These are phyloP conservation scores for Saccostrea echinata DNA, from an alignment of 1,140 invertebrate species.

Conservation along the genomic window DNA sequence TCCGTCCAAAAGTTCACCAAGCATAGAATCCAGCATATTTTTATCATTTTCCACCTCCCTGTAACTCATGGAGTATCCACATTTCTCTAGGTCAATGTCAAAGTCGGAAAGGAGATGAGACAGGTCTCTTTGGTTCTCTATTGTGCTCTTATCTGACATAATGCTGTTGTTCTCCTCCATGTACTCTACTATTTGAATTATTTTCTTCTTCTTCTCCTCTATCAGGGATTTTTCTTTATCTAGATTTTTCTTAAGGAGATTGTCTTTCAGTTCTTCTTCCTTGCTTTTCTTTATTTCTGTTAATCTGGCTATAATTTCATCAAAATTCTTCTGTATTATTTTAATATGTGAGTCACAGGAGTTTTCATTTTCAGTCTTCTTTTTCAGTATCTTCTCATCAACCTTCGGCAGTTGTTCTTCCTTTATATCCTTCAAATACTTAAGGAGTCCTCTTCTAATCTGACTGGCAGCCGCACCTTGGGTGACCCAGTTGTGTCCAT, in stretches of 20 bases:
- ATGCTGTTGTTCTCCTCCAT: neutral
- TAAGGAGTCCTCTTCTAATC: neutral
- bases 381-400: neutral
- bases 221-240: neutral
- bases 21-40: neutral
- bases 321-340: neutral
- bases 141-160: neutral
- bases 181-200: neutral
- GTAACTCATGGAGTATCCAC: neutral
- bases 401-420: neutral
- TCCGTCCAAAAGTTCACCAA: neutral
- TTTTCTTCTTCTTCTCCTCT: neutral
- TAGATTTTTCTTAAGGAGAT: neutral
- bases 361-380: neutral
- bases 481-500: neutral
- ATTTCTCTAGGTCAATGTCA: neutral
- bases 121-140: neutral
- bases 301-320: neutral
- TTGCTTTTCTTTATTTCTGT: neutral
- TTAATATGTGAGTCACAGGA: neutral
- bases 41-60: neutral
- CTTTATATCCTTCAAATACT: neutral
- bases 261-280: neutral
- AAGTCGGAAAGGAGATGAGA: neutral
- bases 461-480: neutral